A percentile compares a stretch with the other conserved stretches of the same genome.
Conservation (phyloP, 2,888 invertebrate genomes). For the Steromphala cineraria region DNA sequence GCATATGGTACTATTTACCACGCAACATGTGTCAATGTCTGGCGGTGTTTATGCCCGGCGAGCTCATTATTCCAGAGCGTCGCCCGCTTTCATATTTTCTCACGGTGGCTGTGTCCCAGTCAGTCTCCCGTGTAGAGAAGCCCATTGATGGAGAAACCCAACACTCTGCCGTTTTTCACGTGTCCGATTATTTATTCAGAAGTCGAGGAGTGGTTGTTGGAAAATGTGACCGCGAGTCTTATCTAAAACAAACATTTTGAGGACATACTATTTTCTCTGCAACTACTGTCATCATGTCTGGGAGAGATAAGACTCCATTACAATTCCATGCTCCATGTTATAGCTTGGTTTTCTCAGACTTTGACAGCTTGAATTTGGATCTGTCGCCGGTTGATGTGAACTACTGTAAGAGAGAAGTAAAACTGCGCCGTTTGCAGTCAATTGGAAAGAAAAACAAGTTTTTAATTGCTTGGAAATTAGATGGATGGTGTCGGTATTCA, state of each 20-base stretch:
- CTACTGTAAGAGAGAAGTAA: neutral
- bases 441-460: neutral
- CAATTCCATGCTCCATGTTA: neutral
- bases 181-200: conserved; percentile 8
- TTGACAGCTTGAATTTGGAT: neutral
- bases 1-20: conserved; percentile 5
- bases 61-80: conserved; percentile 15
- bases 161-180: neutral
- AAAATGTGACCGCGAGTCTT: neutral
- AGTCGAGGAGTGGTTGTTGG: neutral
- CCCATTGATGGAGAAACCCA: neutral
- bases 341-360: neutral
- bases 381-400: neutral
- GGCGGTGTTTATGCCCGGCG: neutral
- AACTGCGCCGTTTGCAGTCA: neutral
- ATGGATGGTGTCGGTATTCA: too few species aligned
- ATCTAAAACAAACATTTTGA: conserved; percentile 18
- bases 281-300: neutral
- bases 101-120: neutral
- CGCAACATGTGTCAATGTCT: conserved; percentile 12
- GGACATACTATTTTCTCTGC: neutral
- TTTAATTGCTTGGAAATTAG: neutral
- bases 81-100: conserved; percentile 10
- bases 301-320: neutral
- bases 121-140: neutral